Evolutionary conservation across 2,113 vertebrate species (phyloP).

Genomic region (Psophia crepitans): DNA sequence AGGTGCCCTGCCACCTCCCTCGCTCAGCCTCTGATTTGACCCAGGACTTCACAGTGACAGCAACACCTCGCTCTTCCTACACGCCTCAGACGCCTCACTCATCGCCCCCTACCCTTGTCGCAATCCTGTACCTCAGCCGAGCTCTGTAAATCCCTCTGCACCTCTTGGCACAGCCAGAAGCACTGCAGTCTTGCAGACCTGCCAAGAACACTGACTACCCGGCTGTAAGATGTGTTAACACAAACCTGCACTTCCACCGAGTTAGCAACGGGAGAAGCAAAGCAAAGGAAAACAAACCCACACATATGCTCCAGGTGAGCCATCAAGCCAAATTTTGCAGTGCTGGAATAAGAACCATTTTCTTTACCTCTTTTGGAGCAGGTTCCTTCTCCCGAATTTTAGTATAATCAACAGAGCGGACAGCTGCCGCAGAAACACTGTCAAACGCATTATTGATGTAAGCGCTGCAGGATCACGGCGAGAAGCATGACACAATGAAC

Average conservation of each 20-base stretch:
- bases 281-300: neutral
- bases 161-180: neutral
- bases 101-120: accelerated
- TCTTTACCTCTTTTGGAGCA: neutral
- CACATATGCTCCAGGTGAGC: neutral
- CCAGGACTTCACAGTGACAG: neutral
- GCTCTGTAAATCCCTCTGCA: neutral
- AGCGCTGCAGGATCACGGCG: neutral
- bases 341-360: neutral
- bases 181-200: neutral
- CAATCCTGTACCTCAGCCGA: neutral
- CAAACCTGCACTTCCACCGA: neutral
- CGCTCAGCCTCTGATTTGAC: neutral
- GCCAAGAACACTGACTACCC: neutral
- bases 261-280: neutral
- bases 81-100: neutral
- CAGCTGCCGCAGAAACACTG: neutral
- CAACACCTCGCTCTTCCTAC: accelerated
- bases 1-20: neutral
- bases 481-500: neutral
- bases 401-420: neutral
- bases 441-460: neutral
- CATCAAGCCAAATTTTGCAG: neutral
- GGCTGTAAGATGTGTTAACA: neutral
- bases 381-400: neutral